Evolutionary conservation across 2,113 vertebrate genomes (phyloP), one percentile per base, ranked within the genome.

Genomic region (Proterorhinus semilunaris): DNA sequence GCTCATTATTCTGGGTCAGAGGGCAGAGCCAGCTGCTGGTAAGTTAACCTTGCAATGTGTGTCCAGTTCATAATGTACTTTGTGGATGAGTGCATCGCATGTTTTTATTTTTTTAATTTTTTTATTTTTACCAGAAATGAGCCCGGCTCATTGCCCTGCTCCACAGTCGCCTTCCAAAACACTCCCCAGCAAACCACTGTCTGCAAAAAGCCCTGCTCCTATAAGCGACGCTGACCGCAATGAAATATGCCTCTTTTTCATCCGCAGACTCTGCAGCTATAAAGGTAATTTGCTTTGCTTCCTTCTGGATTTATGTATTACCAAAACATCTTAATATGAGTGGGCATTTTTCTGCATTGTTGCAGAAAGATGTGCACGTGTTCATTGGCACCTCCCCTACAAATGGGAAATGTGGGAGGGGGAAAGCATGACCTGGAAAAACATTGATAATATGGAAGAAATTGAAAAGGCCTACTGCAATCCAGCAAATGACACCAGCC

Each of bases 301-400:
- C 1, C 3, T 47, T 10, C 27, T 48, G 21, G 5, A 42, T 64
- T 5, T 59, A 36, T 10, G 5, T 65, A 43, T 5, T 6, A 58
- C 17, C 11, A 36, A 10, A 58, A 8, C 3, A 47, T 6, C 10
- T 2, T 45, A 8, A 1, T 42, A 17, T 64, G 2, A 9, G 16
- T 27, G 1, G 65, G 16, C 65, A 0, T 36, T 78, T 16, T 16
- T 78, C 12, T 4, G 80, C 49, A 72, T 79, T 62, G 7, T 78
- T 62, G 7, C 79, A 98, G 97, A 89, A 6, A 92, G 61, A 70
- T 99, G 98, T 80, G 78, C 1, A 3, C 90, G 82, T 49, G 69
- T 94, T 79, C 98, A 99, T 69, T 95, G 93, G 84, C 76, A 87
- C 61, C 88, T 97, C 15, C 96, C 98, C 0, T 99, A 97, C 83